Conservation (phyloP, 1,140 invertebrate genomes). For the Drosophila ercepeae region DNA sequence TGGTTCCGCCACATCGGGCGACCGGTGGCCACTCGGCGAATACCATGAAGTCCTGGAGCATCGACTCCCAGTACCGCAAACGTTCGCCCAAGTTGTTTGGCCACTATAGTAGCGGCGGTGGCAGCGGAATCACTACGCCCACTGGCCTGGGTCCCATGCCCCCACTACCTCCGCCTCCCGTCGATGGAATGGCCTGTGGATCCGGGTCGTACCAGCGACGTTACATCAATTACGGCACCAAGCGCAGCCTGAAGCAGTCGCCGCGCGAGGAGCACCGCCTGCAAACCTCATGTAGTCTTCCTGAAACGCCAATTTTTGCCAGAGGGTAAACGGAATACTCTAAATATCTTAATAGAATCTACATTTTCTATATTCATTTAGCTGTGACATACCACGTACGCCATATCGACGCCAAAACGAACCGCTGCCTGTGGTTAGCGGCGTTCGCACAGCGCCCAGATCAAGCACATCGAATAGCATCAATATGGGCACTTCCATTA, state of each 20-base stretch:
- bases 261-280: slow-evolving; percentile 86
- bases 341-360: background rate
- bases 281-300: slow-evolving; percentile 92
- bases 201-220: slow-evolving; percentile 84
- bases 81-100: slow-evolving; percentile 83
- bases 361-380: slow-evolving; percentile 9
- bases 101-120: slow-evolving; percentile 75
- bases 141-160: slow-evolving; percentile 84
- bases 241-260: slow-evolving; percentile 82
- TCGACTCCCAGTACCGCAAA: slow-evolving; percentile 90
- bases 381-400: slow-evolving; percentile 90
- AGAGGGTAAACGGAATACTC: slow-evolving; percentile 84
- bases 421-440: slow-evolving; percentile 67
- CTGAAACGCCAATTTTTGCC: slow-evolving; percentile 93
- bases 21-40: slow-evolving; percentile 84
- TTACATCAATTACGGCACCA: slow-evolving; percentile 79
- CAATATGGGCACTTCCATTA: slow-evolving; percentile 83
- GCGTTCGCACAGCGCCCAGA: slow-evolving; percentile 85
- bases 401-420: slow-evolving; percentile 87
- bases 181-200: slow-evolving; percentile 53
- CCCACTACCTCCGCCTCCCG: slow-evolving; percentile 83
- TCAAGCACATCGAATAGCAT: slow-evolving; percentile 86
- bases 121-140: slow-evolving; percentile 82
- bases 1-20: slow-evolving; percentile 89
- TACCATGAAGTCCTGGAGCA: slow-evolving; percentile 91